Evolutionary conservation across 2,888 invertebrate species (phyloP).

Genomic region (Parnassius smintheus): DNA sequence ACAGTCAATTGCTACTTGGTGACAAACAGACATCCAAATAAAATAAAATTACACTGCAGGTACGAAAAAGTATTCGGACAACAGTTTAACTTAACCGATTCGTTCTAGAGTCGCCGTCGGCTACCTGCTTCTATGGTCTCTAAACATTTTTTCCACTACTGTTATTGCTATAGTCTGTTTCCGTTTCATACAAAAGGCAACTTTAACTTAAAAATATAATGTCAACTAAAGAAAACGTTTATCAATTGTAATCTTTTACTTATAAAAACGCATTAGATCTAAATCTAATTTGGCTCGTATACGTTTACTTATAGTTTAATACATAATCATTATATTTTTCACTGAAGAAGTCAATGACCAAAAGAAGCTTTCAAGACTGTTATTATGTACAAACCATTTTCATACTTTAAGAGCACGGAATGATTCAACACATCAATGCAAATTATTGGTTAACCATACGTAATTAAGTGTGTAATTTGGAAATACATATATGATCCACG

Average conservation of each 20-base stretch:
- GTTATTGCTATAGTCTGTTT: no score
- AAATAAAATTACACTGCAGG: slow-evolving; percentile 3
- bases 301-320: slow-evolving; percentile 8
- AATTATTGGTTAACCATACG: slow-evolving; percentile 39
- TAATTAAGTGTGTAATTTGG: slow-evolving; percentile 39
- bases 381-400: slow-evolving; percentile 30
- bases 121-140: neutral
- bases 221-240: no score
- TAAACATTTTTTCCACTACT: no score
- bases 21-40: neutral
- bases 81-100: slow-evolving; percentile 46
- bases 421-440: slow-evolving; percentile 35
- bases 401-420: slow-evolving; percentile 28
- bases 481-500: slow-evolving; percentile 33
- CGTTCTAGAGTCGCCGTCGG: slow-evolving; percentile 56
- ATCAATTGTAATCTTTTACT: no score
- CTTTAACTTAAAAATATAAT: no score
- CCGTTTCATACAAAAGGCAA: no score
- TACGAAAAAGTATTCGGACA: slow-evolving; percentile 19
- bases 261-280: neutral
- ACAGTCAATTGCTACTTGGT: no score
- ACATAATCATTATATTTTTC: slow-evolving; percentile 13
- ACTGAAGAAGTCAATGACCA: slow-evolving; percentile 32
- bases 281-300: neutral
- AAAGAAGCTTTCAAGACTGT: slow-evolving; percentile 27